Base-by-base conservation (phyloP, 2,888 invertebrate genomes). In the Microctonus brassicae region DNA sequence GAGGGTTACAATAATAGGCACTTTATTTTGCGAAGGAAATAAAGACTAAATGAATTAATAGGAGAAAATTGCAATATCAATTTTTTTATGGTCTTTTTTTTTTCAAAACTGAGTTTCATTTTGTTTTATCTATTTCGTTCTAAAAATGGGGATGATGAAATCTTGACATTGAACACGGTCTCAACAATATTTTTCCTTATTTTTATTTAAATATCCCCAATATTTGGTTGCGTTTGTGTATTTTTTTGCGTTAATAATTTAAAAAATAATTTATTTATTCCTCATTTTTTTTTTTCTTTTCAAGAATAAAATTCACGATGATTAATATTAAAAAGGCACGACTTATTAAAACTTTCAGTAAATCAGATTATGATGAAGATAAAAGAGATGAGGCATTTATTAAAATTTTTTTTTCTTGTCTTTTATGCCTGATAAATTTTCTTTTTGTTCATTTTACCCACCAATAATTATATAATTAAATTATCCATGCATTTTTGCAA, bases 301-400 rank as follows among this genome's bases (percentile, higher is more conserved):
- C 42, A 57, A 24, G 76, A 81, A 84, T 84, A 82, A 84, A 84
- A 85, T 80, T 76, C 81, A 78, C 78, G 77, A 75, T 78, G 78
- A 72, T 75, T 72, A 72, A 82, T 73, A 74, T 83, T 84, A 75
- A 84, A 84, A 85, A 85, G 85, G 84, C 85, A 85, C 84, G 82
- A 82, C 83, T 80, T 78, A 84, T 84, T 84, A 82, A 83, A 85
- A 83, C 66, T 80, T 79, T 81, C 78, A 77, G 70, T 80, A 82
- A 84, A 83, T 78, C 78, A 82, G 78, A 64, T 66, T 57, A 80
- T 72, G 77, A 79, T 75, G 53, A 58, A 73, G 77, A 78, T 82
- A 82, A 83, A 83, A 81, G 78, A 81, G 79, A 77, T 47, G 47
- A 47, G 47, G 47, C 47, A 47, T 77, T 79, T 69, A 74, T 82